phyloP scores from a whole-genome alignment of 2,888 invertebrate species.

The Hydriomena furcata region DNA sequence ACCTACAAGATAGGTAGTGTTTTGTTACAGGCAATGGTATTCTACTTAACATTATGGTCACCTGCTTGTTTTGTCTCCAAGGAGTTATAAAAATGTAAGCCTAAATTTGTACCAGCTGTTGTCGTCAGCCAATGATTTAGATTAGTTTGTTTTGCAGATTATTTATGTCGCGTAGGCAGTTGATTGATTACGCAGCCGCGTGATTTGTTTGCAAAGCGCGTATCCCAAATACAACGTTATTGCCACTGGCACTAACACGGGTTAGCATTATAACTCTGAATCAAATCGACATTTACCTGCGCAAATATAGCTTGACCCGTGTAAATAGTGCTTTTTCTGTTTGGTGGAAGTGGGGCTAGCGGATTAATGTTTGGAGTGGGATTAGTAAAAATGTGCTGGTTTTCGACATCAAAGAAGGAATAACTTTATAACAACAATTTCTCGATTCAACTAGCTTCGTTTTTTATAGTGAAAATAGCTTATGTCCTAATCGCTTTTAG shows the following conservation, averaged over 20 bases:
- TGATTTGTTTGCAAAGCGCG: constrained; percentile 27
- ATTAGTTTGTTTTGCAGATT: constrained; percentile 29
- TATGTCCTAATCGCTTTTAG: no score
- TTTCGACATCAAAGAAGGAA: background rate
- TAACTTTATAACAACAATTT: background rate
- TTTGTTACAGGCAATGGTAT: no score
- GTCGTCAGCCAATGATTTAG: constrained; percentile 1
- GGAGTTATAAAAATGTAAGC: no score
- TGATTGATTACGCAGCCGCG: constrained; percentile 28
- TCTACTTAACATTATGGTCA: background rate
- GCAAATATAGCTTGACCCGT: background rate
- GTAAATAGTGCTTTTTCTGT: background rate
- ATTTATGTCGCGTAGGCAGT: constrained; percentile 30
- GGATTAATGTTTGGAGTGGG: constrained; percentile 9
- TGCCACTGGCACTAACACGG: background rate
- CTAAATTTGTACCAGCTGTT: constrained; percentile 16
- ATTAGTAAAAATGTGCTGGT: constrained; percentile 7
- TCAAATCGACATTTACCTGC: background rate
- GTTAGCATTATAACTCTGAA: background rate
- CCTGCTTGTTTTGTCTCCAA: no score
- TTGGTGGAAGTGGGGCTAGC: background rate
- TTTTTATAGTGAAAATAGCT: no score
- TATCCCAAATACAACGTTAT: constrained; percentile 18
- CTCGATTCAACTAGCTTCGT: no score
- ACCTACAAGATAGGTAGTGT: no score